These are phyloP conservation scores for Myathropa florea DNA, from an alignment of 2,888 invertebrate genomes.

Conservation along the genomic window DNA sequence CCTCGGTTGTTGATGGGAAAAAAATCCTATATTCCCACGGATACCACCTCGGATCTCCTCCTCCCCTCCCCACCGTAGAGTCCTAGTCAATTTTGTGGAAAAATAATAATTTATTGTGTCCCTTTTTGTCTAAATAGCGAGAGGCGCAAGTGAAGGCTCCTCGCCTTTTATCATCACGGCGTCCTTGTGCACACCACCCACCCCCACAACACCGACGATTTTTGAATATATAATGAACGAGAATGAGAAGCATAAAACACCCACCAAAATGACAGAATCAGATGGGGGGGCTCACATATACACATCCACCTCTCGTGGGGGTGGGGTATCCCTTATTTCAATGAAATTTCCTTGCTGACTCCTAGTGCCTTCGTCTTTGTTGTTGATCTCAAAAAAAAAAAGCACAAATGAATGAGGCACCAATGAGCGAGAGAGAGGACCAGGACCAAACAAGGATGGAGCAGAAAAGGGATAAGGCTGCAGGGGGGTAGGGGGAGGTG, in stretches of 20 bases:
- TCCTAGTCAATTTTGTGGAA: too few species aligned
- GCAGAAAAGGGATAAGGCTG: conserved; percentile 16
- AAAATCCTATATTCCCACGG: too few species aligned
- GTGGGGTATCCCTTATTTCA: neutral
- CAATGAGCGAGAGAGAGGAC: conserved; percentile 2
- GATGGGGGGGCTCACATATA: neutral
- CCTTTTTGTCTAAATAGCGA: too few species aligned
- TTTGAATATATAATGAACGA: conserved; percentile 43
- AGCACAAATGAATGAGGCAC: conserved; percentile 39
- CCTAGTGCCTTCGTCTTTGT: conserved; percentile 31
- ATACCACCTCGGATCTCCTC: too few species aligned
- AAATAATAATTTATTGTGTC: too few species aligned
- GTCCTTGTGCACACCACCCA: too few species aligned
- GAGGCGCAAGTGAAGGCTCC: too few species aligned
- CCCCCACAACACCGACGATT: neutral
- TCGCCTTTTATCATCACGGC: too few species aligned
- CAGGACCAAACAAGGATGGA: neutral
- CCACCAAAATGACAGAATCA: neutral
- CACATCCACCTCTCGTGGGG: neutral
- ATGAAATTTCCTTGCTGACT: neutral
- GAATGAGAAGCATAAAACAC: conserved; percentile 9
- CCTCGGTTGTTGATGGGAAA: too few species aligned
- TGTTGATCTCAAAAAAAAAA: conserved; percentile 33
- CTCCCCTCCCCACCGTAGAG: too few species aligned
- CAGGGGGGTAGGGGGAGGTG: too few species aligned